Evolutionary conservation across 2,888 invertebrate genomes (phyloP), one percentile per base, ranked within the genome.

Genomic region (Mesorhabditis spiculigera): DNA sequence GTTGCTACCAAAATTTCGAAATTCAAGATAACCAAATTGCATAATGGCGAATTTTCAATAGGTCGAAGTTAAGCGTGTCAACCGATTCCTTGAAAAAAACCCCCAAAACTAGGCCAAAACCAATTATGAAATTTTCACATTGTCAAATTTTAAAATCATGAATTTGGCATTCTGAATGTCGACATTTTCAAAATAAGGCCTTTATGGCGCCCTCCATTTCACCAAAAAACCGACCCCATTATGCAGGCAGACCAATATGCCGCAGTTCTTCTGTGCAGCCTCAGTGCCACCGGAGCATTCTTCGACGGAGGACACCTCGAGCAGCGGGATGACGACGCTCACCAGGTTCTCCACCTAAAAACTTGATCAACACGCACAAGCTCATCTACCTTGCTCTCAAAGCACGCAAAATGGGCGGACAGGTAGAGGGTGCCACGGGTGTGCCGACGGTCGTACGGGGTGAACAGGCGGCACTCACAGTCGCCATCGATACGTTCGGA

Each of bases 371-470:
- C 1, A 28, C 6, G 6, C n/a, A 16, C 41, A 28, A 63, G 6
- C 16, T 66, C n/a, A 28, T 41, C 90, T 86, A 95, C 95, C 89
- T 93, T 91, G 87, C 96, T 96, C 85, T 93, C 92, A 86, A 96
- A 98, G 87, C 97, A 97, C 82, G 96, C 90, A 87, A 94, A 98
- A 88, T 93, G 94, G 85, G 92, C 92, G 0, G 96, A 96, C 66
- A 98, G 88, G 87, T 92, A 97, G 82, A 98, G 89, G 77, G 91
- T 90, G 16, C 97, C 97, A 89, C 91, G 90, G 70, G 93, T 92
- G 86, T 93, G 92, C 78, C 91, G 91, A 86, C 95, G 95, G 86
- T 94, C 93, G 86, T 93, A 97, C 0, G 96, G 95, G 3, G 96
- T 95, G 92, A 94, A 94, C 69, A 98, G 88, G 8, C 93, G 91